These are phyloP conservation scores for Caiman crocodilus DNA, from an alignment of 2,797 vertebrate species.

Conservation along the genomic window DNA sequence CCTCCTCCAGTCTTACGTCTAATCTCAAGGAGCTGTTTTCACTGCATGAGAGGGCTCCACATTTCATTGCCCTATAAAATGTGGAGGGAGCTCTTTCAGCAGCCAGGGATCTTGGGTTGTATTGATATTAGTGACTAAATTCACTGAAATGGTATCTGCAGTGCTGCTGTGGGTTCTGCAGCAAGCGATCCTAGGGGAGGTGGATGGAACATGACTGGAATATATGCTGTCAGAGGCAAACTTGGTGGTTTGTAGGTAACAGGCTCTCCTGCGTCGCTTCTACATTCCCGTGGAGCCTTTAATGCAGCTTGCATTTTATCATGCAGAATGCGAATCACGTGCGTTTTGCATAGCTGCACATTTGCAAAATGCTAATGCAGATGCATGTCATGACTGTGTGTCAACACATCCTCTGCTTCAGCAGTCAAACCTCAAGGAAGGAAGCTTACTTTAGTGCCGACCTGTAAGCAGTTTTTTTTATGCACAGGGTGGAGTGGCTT, in stretches of 20 bases:
- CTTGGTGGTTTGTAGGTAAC: conserved; percentile 11
- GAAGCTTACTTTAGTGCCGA: conserved; percentile 46
- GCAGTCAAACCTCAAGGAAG: conserved; percentile 31
- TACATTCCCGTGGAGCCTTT: not conserved
- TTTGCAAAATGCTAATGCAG: not conserved
- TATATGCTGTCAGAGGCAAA: not conserved
- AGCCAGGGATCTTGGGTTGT: not conserved
- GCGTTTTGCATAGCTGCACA: not conserved
- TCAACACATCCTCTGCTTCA: not conserved
- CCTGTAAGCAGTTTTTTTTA: conserved; percentile 69
- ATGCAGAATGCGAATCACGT: not conserved
- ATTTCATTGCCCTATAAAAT: accelerated
- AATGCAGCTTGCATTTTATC: conserved; percentile 20
- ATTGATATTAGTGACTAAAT: not conserved
- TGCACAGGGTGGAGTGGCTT: conserved; percentile 54
- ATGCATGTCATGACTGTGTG: not conserved
- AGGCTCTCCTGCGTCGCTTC: not conserved
- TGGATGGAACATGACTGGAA: not conserved
- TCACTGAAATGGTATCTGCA: not conserved
- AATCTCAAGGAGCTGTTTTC: not conserved
- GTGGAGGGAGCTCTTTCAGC: accelerated
- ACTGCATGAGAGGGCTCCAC: accelerated
- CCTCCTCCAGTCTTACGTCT: not conserved
- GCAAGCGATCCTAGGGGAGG: not conserved
- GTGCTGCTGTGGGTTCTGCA: not conserved